Base-by-base conservation (phyloP, 2,113 vertebrate species). In the Podarcis muralis region DNA sequence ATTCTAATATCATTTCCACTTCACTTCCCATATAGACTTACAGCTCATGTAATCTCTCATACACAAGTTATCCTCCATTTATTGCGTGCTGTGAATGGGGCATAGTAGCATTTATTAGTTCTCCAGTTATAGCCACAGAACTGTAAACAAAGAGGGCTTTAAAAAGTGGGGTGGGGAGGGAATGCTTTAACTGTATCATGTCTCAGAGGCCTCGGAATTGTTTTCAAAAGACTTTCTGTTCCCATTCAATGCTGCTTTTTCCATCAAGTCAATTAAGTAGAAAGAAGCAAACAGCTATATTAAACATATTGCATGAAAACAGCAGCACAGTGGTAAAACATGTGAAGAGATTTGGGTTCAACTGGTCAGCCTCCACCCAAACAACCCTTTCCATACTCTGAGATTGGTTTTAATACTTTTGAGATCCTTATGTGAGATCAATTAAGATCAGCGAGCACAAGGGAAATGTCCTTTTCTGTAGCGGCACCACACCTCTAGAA, bases 131-230 rank as follows among this genome's bases (percentile, higher is more conserved):
- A 53, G 79, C 84, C 86, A 87, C 68, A 88, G 25, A 88, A 53
- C 25, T 89, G 77, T 43, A 77, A 92, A 88, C 80, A 88, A 62
- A 84, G 87, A 43, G 35, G 5, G 13, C 84, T 85, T 75, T n/a
- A 30, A 57, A 27, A 37, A 62, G 71, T 37, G 6, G 0, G 0
- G 7, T 87, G 48, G 48, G 48, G 48, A 53, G 48, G 9, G 48
- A 53, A 53, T 0, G 48, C 43, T 43, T 5, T 62, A 79, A 69
- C 22, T 62, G 69, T 79, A 20, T 92, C 84, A 69, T 32, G 57
- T 66, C 59, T 32, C 57, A 83, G 22, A 66, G 71, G 22, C 6
- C 30, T 81, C 13, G 7, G n/a, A 35, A 48, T 68, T 40, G 11
- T 71, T 72, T 87, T 35, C 79, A 79, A 86, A 79, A 48, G 12